Percentiles rank a stretch among this genome's conserved stretches.
Evolutionary conservation across 2,888 invertebrate species (phyloP).

Genomic region (Heliconius sara): DNA sequence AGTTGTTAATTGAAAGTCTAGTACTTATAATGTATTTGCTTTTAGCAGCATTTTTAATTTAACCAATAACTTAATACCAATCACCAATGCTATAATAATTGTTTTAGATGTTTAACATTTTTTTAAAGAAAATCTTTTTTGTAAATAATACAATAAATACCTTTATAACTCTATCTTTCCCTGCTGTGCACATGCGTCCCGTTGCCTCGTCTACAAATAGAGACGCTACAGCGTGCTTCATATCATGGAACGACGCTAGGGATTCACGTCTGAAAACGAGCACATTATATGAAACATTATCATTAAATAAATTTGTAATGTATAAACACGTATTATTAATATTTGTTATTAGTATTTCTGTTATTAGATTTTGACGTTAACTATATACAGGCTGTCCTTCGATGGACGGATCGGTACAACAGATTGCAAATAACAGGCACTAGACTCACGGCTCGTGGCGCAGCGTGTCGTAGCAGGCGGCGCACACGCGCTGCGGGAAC

Average conservation of each 20-base stretch:
- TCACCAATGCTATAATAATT: too few species aligned
- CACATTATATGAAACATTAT: not conserved
- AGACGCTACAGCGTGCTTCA: conserved; percentile 94
- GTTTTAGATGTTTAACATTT: too few species aligned
- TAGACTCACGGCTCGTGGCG: conserved; percentile 92
- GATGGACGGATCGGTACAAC: too few species aligned
- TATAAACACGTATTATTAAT: not conserved
- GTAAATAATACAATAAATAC: conserved; percentile 61
- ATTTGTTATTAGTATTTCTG: not conserved
- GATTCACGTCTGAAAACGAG: conserved; percentile 90
- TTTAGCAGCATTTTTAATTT: too few species aligned
- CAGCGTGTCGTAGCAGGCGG: conserved; percentile 92
- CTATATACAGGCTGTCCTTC: too few species aligned
- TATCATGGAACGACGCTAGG: conserved; percentile 97
- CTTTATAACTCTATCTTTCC: conserved; percentile 97
- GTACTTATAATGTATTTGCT: too few species aligned
- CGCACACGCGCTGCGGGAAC: conserved; percentile 97
- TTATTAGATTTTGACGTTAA: too few species aligned
- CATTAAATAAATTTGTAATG: not conserved
- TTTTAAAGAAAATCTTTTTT: too few species aligned
- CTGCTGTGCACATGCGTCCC: conserved; percentile 94
- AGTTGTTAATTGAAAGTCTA: too few species aligned
- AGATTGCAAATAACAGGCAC: too few species aligned
- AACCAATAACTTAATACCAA: too few species aligned
- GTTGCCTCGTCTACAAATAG: conserved; percentile 96